Evolutionary conservation across 2,113 vertebrate genomes (phyloP), one percentile per base, ranked within the genome.

Genomic region (Panthera uncia): DNA sequence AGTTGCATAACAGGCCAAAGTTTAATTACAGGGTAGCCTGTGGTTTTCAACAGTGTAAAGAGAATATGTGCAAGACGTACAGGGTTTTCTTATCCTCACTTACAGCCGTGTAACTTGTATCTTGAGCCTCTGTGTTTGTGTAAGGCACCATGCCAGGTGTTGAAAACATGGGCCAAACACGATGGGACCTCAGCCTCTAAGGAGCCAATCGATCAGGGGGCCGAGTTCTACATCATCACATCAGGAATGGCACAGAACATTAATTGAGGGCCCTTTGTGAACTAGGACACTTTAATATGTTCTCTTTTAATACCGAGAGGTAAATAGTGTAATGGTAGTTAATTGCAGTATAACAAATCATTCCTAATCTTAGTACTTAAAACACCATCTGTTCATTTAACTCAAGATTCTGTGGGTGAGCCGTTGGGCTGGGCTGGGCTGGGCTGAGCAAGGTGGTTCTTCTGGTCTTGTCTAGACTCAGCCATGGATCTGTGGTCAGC

Each of bases 361-460:
- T 78, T 87, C 45, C 23, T 63, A 45, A 82, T 82, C 23, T 52
- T 19, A 71, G 61, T 76, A 10, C 78, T 48, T 90, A 68, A 86
- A 95, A 68, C 80, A 94, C n/a, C 57, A 87, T n/a, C n/a, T 86
- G 41, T 89, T 91, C 57, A 76, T 73, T 86, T 88, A 65, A 41
- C 50, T 79, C 63, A 88, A 13, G 69, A 48, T 55, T 78, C 36
- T 83, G 50, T 94, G 18, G 2, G 7, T 91, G 14, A 83, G 55
- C 12, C 3, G 38, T 23, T 87, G 73, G 41, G 48, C 45, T 45
- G 41, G 41, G 41, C 23, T 41, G 15, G 71, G 73, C 45, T 41
- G 11, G 71, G 66, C 45, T 69, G 23, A 87, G 61, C 29, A 41
- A 27, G 48, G 76, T 13, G 4, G 29, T 36, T 81, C 86, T 90